Evolutionary conservation across 2,888 invertebrate species (phyloP).

Genomic region (Baronia brevicornis): DNA sequence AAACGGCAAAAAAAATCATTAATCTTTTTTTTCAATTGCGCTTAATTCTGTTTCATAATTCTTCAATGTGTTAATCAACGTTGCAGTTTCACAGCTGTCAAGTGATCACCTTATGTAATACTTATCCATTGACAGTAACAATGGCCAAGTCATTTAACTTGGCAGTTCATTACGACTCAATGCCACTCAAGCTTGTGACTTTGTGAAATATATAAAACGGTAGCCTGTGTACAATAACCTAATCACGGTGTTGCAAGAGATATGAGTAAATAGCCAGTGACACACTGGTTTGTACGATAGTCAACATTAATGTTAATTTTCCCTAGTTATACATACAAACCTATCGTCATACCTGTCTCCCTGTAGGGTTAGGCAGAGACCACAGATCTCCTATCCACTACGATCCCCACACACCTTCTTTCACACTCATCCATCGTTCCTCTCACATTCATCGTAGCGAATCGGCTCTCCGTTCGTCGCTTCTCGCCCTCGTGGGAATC

Average conservation of each 20-base stretch:
- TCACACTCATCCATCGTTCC: too few species aligned
- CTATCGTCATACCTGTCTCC: too few species aligned
- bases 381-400: too few species aligned
- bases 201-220: conserved; percentile 59
- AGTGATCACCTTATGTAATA: conserved; percentile 30
- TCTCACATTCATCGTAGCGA: too few species aligned
- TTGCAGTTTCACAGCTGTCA: conserved; percentile 24
- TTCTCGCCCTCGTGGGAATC: too few species aligned
- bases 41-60: conserved; percentile 15
- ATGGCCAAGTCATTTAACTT: conserved; percentile 18
- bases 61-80: conserved; percentile 27
- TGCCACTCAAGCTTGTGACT: conserved; percentile 50
- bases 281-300: conserved; percentile 25
- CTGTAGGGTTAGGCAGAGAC: too few species aligned
- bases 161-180: conserved; percentile 47
- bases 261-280: conserved; percentile 31
- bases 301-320: conserved; percentile 10
- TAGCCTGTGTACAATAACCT: conserved; percentile 61
- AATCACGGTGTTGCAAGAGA: conserved; percentile 54
- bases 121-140: conserved; percentile 18
- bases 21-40: too few species aligned
- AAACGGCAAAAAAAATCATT: too few species aligned
- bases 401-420: too few species aligned
- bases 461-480: too few species aligned
- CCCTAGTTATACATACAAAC: too few species aligned